Evolutionary conservation across 2,113 vertebrate genomes (phyloP), one percentile per base, ranked within the genome.

Genomic region (Condylura cristata): DNA sequence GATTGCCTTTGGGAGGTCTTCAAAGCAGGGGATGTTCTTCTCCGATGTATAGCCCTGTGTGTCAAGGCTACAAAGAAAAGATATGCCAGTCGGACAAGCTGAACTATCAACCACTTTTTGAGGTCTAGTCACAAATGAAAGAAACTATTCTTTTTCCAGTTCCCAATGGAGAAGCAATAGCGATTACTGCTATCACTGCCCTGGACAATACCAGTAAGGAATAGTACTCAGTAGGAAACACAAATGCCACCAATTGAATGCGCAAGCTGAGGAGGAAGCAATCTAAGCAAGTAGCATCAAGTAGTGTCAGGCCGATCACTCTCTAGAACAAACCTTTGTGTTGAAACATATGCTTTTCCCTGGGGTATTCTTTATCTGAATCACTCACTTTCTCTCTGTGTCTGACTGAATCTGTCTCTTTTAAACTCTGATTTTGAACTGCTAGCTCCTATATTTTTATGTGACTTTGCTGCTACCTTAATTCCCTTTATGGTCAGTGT

Each of bases 361-460:
- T 81, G n/a, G 41, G 20, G 32, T 78, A 82, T 75, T 82, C 30
- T 93, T 93, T n/a, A 83, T 92, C 53, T 85, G 46, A 93, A 30
- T 89, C 30, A 60, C 63, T 86, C 18, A 60, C 39, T 63, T 2
- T 41, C 20, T 79, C 24, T 58, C n/a, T 90, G 24, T 56, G 53
- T 56, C 53, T 22, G 53, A 56, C 53, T 56, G 53, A 34, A 4
- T 44, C 24, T 60, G 28, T 78, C 24, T 75, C 56, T 91, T 72
- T 41, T 76, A 24, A 93, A 74, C 12, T 90, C 39, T 84, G 65
- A 95, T 79, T 82, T 93, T 96, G 70, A 92, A 95, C 30, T 83
- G 10, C 56, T 34, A 32, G 61, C 32, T 91, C 34, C 34, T 81
- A 28, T 34, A 75, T 84, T 84, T 90, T 32, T 74, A 85, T 86